These are phyloP conservation scores for Kryptolebias marmoratus DNA, from an alignment of 2,113 vertebrate genomes.

Conservation along the genomic window DNA sequence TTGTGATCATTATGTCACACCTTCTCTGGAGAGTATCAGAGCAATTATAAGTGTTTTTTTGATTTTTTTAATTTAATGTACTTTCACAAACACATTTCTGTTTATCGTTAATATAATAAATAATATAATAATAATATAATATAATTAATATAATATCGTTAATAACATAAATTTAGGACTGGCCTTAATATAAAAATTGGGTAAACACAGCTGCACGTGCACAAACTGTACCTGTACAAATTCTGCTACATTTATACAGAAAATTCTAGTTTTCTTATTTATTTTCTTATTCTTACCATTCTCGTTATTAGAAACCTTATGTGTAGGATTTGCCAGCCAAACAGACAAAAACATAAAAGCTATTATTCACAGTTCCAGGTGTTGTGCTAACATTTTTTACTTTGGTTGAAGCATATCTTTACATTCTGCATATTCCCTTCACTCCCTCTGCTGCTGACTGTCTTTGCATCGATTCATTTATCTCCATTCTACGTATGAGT, in stretches of 20 bases:
- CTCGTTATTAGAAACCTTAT: neutral
- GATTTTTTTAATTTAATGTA: neutral
- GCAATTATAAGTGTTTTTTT: neutral
- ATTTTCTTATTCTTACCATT: neutral
- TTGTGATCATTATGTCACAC: neutral
- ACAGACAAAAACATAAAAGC: slow-evolving; percentile 26
- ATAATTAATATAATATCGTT: neutral
- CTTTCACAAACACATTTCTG: neutral
- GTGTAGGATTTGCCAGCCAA: neutral
- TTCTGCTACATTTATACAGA: neutral
- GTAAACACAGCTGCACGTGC: too few species aligned
- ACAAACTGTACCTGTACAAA: too few species aligned
- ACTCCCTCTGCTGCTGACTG: neutral
- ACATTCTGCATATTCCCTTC: neutral
- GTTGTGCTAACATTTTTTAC: neutral
- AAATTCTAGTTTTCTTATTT: neutral
- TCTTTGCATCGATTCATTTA: neutral
- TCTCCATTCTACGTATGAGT: slow-evolving; percentile 1
- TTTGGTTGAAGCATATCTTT: neutral
- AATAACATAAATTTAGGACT: neutral
- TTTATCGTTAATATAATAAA: neutral
- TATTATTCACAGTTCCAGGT: slow-evolving; percentile 1
- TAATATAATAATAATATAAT: neutral
- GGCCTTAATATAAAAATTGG: neutral
- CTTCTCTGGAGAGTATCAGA: neutral